Evolutionary conservation across 2,888 invertebrate species (phyloP).

Genomic region (Chrysolina haemoptera): DNA sequence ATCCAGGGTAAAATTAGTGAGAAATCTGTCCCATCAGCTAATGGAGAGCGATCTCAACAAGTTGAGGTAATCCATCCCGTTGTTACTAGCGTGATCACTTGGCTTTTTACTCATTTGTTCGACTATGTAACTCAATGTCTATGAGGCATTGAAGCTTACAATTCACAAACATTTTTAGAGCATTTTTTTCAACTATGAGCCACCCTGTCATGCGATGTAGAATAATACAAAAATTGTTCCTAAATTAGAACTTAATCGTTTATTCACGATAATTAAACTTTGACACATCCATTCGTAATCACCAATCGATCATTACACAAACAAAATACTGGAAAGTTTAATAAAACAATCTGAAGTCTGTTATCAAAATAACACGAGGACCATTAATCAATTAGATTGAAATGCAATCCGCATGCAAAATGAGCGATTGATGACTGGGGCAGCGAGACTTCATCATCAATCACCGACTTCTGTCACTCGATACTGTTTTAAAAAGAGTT

Average conservation of each 20-base stretch:
- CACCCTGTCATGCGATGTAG: too few relatives aligned
- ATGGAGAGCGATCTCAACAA: too few relatives aligned
- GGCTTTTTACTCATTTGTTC: too few relatives aligned
- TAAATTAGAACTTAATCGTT: background rate
- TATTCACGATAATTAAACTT: background rate
- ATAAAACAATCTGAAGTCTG: conserved; percentile 10
- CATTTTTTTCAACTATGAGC: too few relatives aligned
- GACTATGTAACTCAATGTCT: too few relatives aligned
- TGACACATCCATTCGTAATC: background rate
- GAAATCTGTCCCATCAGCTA: too few relatives aligned
- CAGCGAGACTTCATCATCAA: conserved; percentile 24
- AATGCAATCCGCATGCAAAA: conserved; percentile 30
- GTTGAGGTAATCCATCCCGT: too few relatives aligned
- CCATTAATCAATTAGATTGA: conserved; percentile 30
- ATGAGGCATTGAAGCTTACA: too few relatives aligned
- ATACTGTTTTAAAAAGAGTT: conserved; percentile 25
- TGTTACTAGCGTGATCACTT: too few relatives aligned
- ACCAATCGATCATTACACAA: background rate
- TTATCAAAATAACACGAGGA: conserved; percentile 20
- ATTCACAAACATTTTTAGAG: too few relatives aligned
- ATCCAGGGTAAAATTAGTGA: too few relatives aligned
- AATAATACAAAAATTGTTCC: too few relatives aligned
- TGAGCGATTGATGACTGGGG: conserved; percentile 25
- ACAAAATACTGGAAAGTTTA: conserved; percentile 3
- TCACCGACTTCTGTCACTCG: conserved; percentile 23